These are phyloP conservation scores for Phrynocephalus versicolor DNA, from an alignment of 2,113 vertebrate genomes.

Conservation along the genomic window DNA sequence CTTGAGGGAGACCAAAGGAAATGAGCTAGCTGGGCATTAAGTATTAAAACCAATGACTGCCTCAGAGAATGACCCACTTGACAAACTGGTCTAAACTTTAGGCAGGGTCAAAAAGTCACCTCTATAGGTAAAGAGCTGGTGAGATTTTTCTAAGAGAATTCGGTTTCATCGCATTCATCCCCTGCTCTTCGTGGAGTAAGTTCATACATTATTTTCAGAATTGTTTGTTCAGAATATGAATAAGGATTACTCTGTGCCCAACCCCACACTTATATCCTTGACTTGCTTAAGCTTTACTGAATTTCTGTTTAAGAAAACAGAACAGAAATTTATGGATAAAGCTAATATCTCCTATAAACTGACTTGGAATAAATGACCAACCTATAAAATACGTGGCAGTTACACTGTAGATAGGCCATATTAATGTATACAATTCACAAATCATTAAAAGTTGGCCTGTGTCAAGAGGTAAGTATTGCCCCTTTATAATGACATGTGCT, in stretches of 20 bases:
- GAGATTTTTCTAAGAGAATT: constrained; percentile 61
- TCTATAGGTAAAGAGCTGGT: constrained; percentile 60
- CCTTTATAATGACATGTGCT: no score
- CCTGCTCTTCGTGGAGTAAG: constrained; percentile 45
- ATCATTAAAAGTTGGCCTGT: no score
- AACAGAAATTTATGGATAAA: background rate
- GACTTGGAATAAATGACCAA: background rate
- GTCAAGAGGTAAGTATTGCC: no score
- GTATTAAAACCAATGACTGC: constrained; percentile 44
- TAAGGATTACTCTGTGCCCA: background rate
- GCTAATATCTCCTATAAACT: background rate
- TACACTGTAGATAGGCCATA: background rate
- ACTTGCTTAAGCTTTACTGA: background rate
- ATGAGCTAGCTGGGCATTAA: constrained; percentile 43
- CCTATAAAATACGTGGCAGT: background rate
- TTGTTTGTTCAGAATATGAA: constrained; percentile 49
- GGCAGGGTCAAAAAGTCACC: constrained; percentile 49
- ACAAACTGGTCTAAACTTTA: constrained; percentile 61
- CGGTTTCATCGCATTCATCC: constrained; percentile 55
- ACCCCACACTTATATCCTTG: constrained; percentile 28
- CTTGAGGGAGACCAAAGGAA: constrained; percentile 40
- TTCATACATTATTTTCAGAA: constrained; percentile 55
- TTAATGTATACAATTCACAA: no score
- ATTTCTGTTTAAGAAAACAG: background rate
- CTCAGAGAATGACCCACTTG: constrained; percentile 53